Base-by-base conservation (phyloP, 2,113 vertebrate species). In the Potamarius usumacintae region DNA sequence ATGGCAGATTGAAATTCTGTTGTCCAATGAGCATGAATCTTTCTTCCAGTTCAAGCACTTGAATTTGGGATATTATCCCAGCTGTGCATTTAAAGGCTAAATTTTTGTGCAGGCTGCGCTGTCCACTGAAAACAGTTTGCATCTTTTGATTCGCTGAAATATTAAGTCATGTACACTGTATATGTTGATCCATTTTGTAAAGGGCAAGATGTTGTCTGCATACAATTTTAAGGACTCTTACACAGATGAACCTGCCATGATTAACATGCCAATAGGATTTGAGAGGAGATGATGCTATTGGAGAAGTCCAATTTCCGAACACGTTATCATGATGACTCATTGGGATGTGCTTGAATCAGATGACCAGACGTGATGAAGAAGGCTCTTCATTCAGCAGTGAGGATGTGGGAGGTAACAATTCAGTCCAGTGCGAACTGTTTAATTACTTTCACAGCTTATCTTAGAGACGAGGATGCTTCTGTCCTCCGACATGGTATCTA, bases 401-500 rank as follows among this genome's bases (percentile, higher is more conserved):
- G 52, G 76, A 55, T 48, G 55, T 72, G 55, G 83, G 87, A 83
- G 87, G 62, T 86, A 77, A 77, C 72, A 18, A 80, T 79, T 55
- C 48, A 18, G 60, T n/a, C 84, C 60, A 58, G 42, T 52, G 60
- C 84, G 52, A 83, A 78, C 55, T 85, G 20, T 77, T 86, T 86
- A 71, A 86, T 57, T 50, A 67, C 78, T 63, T 69, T 89, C 15
- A 20, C 58, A 48, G 27, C 71, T 71, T 67, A 85, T 88, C 86
- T 80, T 62, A 18, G 57, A 79, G 74, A 84, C 86, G 86, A 85
- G 86, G 72, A 86, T 78, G 67, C 88, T 84, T 87, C 82, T 55
- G 25, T 91, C 48, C 86, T 86, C 58, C 77, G 86, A 88, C 72
- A 88, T 57, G 86, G 88, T 88, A 83, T 88, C 88, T 86, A 89